A percentile compares a stretch with the other conserved stretches of the same genome.
These are phyloP conservation scores for Rhabdornis inornatus DNA, from an alignment of 2,113 vertebrate genomes.

Conservation along the genomic window DNA sequence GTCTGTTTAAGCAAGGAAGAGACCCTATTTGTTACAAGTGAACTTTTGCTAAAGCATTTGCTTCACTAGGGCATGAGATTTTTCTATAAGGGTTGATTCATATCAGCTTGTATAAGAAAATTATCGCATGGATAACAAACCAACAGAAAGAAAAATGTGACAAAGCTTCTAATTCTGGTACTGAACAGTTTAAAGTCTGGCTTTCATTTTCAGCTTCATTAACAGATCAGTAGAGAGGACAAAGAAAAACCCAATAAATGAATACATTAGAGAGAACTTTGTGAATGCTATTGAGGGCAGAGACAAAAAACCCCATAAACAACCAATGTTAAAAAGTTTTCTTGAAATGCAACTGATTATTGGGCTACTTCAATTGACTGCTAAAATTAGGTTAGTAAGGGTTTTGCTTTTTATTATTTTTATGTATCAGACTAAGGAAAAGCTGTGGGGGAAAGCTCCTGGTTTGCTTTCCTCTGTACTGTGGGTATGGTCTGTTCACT, in stretches of 20 bases:
- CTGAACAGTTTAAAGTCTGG: not conserved
- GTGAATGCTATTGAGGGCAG: not conserved
- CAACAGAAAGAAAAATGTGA: not conserved
- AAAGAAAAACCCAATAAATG: not conserved
- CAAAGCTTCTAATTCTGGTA: not conserved
- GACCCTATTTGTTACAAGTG: not conserved
- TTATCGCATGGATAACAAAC: not conserved
- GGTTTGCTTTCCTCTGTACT: not conserved
- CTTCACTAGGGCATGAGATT: not conserved
- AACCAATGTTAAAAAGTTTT: not conserved
- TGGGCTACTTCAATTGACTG: not conserved
- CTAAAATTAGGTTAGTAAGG: not conserved
- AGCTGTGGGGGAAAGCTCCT: not conserved
- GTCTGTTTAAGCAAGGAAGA: not conserved
- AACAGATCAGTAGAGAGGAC: not conserved
- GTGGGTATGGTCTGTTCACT: not conserved
- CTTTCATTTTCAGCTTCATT: slow-evolving; percentile 14
- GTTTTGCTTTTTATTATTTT: not conserved
- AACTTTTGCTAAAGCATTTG: not conserved
- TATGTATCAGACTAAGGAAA: not conserved
- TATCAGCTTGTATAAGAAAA: not conserved
- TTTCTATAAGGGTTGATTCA: not conserved
- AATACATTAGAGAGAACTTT: not conserved
- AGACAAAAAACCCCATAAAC: not conserved
- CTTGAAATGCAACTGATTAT: not conserved